A percentile compares a stretch with the other conserved stretches of the same genome.
Conservation (phyloP, 2,797 vertebrate genomes). For the Ibycter americanus region DNA sequence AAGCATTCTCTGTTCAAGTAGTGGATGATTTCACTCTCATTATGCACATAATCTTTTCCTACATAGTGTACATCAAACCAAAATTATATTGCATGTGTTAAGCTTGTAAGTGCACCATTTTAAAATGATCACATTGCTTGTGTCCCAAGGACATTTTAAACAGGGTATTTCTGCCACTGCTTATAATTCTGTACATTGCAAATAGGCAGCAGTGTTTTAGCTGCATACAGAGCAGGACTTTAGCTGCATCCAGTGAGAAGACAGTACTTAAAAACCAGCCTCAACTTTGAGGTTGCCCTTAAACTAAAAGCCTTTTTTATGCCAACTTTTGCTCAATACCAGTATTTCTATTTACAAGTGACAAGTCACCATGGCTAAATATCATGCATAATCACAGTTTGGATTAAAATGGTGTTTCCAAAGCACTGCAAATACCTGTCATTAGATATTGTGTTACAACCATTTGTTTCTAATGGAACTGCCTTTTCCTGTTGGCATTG, state of each 20-base stretch:
- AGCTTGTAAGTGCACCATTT: slow-evolving; percentile 33
- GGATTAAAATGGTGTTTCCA: background rate
- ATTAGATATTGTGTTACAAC: background rate
- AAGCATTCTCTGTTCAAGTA: slow-evolving; percentile 1
- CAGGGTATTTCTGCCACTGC: slow-evolving; percentile 8
- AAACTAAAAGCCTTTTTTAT: background rate
- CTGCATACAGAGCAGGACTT: background rate
- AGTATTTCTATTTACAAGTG: background rate
- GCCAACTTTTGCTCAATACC: background rate
- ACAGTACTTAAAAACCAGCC: background rate
- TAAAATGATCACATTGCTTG: slow-evolving; percentile 17
- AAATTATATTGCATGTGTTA: slow-evolving; percentile 52
- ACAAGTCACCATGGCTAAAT: background rate
- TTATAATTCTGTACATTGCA: background rate
- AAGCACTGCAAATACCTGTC: background rate
- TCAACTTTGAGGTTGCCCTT: background rate
- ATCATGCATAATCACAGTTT: background rate
- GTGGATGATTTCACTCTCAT: slow-evolving; percentile 59
- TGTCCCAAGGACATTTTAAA: slow-evolving; percentile 22
- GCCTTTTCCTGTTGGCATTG: slow-evolving; percentile 15
- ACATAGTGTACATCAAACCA: slow-evolving; percentile 28
- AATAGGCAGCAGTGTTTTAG: background rate
- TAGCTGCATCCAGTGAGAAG: background rate
- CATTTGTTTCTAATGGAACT: slow-evolving; percentile 26
- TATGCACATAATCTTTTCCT: slow-evolving; percentile 58